Percentiles rank a stretch among this genome's conserved stretches.
Conservation (phyloP, 1,140 invertebrate genomes). For the Holcopasites calliopsidis region DNA sequence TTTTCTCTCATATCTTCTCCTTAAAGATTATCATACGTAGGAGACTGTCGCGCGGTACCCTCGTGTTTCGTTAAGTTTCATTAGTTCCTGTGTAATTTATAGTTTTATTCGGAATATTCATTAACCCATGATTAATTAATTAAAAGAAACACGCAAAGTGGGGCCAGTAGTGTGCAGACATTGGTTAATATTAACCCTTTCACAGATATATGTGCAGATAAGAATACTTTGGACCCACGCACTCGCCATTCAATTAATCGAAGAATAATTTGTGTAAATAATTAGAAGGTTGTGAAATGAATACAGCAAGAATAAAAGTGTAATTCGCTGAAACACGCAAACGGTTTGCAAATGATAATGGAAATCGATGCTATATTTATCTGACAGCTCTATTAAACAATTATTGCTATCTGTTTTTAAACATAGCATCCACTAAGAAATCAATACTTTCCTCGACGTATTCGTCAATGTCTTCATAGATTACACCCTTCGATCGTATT, state of each 20-base stretch:
- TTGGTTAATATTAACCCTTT: too few relatives aligned
- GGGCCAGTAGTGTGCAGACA: too few relatives aligned
- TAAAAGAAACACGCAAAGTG: too few relatives aligned
- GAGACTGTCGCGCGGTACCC: not conserved
- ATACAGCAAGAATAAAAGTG: not conserved
- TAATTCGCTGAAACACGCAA: not conserved
- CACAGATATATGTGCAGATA: too few relatives aligned
- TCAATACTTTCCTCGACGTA: not conserved
- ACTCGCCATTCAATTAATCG: too few relatives aligned
- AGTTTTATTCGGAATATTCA: too few relatives aligned
- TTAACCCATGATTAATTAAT: too few relatives aligned
- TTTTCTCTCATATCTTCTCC: not conserved
- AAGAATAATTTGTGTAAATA: too few relatives aligned
- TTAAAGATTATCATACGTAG: conserved; percentile 27
- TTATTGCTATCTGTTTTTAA: not conserved
- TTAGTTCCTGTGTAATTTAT: not conserved
- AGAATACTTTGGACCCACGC: too few relatives aligned
- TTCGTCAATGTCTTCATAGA: conserved; percentile 3
- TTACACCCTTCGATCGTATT: not conserved
- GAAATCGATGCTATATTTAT: not conserved
- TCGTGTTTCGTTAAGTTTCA: not conserved
- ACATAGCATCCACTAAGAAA: conserved; percentile 1
- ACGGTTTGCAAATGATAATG: not conserved
- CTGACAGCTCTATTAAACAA: not conserved
- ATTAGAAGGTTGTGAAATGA: too few relatives aligned